Conservation (phyloP, 2,888 invertebrate species). For the Microchrysa polita region DNA sequence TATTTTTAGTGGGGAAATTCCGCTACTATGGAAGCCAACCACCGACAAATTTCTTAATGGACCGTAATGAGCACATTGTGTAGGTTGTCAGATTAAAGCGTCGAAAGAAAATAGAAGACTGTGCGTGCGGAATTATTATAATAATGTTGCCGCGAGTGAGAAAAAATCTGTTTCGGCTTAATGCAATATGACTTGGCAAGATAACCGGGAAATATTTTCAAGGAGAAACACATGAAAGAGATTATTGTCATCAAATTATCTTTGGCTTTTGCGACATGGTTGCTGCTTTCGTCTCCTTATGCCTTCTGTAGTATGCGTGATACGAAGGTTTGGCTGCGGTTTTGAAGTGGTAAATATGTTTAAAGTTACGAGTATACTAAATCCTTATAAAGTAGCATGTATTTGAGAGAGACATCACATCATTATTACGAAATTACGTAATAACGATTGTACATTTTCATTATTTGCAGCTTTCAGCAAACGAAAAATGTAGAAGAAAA, state of each 20-base stretch:
- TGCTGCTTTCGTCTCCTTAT: not conserved
- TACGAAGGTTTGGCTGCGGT: no score
- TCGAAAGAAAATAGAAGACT: constrained; percentile 39
- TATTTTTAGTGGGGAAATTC: not conserved
- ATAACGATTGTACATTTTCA: no score
- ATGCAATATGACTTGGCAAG: constrained; percentile 26
- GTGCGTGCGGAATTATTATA: constrained; percentile 20
- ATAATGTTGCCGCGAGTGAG: constrained; percentile 15
- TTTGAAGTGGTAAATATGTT: no score
- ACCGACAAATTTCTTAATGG: constrained; percentile 42
- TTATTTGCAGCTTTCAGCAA: no score
- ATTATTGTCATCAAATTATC: constrained; percentile 13
- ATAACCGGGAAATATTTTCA: constrained; percentile 18
- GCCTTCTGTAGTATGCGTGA: not conserved
- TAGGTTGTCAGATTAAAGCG: constrained; percentile 41
- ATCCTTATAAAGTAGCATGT: no score
- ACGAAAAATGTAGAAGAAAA: no score
- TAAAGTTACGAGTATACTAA: no score
- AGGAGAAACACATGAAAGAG: constrained; percentile 42
- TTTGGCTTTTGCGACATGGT: not conserved
- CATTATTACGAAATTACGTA: no score
- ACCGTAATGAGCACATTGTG: constrained; percentile 42
- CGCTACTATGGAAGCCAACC: constrained; percentile 39
- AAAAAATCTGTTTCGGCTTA: constrained; percentile 44
- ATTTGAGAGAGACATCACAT: no score